These are phyloP conservation scores for Chiloscyllium punctatum DNA, from an alignment of 2,797 vertebrate genomes.

Conservation along the genomic window DNA sequence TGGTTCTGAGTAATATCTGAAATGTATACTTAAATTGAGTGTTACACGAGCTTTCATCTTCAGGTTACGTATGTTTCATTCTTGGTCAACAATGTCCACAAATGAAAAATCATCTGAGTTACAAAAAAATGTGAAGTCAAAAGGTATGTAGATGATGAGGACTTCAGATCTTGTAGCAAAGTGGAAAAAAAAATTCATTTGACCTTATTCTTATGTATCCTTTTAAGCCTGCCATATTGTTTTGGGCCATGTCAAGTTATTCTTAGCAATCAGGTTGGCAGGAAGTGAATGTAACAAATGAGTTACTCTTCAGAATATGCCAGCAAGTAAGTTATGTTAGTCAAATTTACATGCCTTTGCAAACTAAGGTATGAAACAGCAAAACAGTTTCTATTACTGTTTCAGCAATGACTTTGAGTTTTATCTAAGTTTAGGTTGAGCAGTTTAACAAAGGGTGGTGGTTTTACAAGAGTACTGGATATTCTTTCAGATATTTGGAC, in stretches of 20 bases:
- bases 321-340: neutral
- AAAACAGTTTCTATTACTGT: neutral
- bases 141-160: neutral
- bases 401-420: neutral
- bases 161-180: neutral
- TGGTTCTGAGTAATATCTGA: neutral
- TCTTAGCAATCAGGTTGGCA: slow-evolving; percentile 19
- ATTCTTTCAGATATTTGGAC: neutral
- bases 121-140: neutral
- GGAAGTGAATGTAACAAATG: neutral
- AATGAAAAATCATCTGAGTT: neutral
- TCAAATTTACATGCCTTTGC: neutral
- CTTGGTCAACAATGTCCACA: neutral
- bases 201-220: neutral
- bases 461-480: neutral
- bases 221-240: neutral
- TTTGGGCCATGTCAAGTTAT: slow-evolving; percentile 19
- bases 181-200: neutral
- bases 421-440: neutral
- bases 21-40: neutral
- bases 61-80: neutral
- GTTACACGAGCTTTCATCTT: neutral
- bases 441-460: neutral
- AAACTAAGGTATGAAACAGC: neutral
- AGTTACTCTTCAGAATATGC: neutral